phyloP scores from a whole-genome alignment of 1,140 invertebrate genomes.

The Bombus affinis region DNA sequence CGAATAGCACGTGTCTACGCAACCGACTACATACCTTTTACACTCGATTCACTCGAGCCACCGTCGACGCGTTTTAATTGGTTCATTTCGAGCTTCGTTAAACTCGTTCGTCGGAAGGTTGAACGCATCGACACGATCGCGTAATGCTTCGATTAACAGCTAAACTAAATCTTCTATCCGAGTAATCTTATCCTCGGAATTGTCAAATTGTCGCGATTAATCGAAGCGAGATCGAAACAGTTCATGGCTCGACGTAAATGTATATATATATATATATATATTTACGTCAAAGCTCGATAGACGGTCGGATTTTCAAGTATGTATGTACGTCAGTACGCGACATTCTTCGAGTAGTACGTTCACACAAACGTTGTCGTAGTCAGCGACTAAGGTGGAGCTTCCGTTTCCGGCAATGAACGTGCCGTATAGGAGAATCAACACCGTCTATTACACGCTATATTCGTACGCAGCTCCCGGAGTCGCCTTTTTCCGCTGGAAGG shows the following conservation, averaged over 20 bases:
- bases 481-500: neutral
- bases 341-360: slow-evolving; percentile 59
- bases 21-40: slow-evolving; percentile 9
- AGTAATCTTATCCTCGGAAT: neutral
- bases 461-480: neutral
- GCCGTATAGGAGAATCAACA: slow-evolving; percentile 68
- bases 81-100: neutral
- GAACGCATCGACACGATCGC: neutral
- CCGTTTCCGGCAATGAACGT: slow-evolving; percentile 79
- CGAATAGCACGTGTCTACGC: slow-evolving; percentile 27
- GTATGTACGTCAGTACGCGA: slow-evolving; percentile 25
- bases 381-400: slow-evolving; percentile 76
- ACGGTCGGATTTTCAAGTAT: slow-evolving; percentile 35
- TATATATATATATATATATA: too few relatives aligned
- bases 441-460: slow-evolving; percentile 40
- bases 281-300: neutral
- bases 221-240: neutral
- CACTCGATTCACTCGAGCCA: neutral
- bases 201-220: neutral
- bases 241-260: neutral
- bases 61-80: slow-evolving; percentile 12
- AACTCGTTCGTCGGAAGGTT: neutral
- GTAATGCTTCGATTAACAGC: neutral
- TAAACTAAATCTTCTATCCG: neutral
- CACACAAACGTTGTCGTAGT: slow-evolving; percentile 49